phyloP scores from a whole-genome alignment of 2,797 vertebrate genomes.

The Threskiornis aethiopicus region DNA sequence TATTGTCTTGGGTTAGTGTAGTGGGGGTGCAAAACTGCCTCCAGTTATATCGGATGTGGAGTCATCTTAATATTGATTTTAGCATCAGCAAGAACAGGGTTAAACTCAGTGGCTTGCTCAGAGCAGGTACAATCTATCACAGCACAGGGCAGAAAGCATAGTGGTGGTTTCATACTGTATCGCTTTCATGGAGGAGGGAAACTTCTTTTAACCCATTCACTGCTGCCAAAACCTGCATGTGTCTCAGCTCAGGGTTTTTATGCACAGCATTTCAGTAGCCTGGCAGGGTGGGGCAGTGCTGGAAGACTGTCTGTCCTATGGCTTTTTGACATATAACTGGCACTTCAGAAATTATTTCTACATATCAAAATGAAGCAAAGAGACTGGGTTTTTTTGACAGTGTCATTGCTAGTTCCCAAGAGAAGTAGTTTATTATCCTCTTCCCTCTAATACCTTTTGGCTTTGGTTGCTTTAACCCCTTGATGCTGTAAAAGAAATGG shows the following conservation, averaged over 20 bases:
- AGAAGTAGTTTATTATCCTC: neutral
- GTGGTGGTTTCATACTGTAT: slow-evolving; percentile 46
- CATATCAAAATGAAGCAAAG: neutral
- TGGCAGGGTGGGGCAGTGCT: neutral
- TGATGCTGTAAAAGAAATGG: neutral
- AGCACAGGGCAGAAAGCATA: neutral
- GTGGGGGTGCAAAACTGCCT: neutral
- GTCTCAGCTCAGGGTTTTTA: neutral
- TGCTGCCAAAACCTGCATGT: neutral
- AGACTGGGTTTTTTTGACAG: neutral
- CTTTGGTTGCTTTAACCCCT: neutral
- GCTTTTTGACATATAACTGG: neutral
- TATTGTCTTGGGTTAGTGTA: neutral
- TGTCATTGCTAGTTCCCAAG: neutral
- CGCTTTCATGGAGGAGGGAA: neutral
- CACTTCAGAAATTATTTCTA: neutral
- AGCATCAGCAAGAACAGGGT: neutral
- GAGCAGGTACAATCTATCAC: neutral
- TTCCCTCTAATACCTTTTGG: neutral
- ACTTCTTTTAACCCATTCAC: slow-evolving; percentile 18
- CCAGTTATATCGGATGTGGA: neutral
- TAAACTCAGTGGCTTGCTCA: slow-evolving; percentile 13
- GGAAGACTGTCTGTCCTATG: neutral
- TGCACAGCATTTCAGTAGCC: neutral
- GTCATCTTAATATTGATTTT: neutral